These are phyloP conservation scores for Lophius americanus DNA, from an alignment of 2,797 vertebrate species.

Conservation along the genomic window DNA sequence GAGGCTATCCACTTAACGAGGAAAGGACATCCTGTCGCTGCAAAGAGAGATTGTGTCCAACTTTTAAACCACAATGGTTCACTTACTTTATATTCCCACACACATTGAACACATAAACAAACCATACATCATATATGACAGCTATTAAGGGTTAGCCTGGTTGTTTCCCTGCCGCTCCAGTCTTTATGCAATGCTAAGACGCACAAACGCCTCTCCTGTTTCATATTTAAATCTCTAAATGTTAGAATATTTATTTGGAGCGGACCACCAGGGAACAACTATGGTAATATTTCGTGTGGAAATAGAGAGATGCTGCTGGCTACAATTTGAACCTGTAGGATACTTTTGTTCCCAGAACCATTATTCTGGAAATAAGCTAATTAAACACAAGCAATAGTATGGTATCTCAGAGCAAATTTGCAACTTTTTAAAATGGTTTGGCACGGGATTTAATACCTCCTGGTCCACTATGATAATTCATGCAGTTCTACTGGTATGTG, in stretches of 20 bases:
- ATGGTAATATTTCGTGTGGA: not conserved
- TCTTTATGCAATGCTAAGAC: not conserved
- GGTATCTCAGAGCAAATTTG: slow-evolving; percentile 43
- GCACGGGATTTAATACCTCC: slow-evolving; percentile 59
- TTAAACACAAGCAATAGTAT: slow-evolving; percentile 63
- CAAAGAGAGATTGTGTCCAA: not conserved
- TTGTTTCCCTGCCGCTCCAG: not conserved
- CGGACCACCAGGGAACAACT: not conserved
- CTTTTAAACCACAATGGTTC: not conserved
- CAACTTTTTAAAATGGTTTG: slow-evolving; percentile 55
- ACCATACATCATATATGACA: not conserved
- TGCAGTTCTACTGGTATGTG: slow-evolving; percentile 46
- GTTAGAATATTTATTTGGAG: slow-evolving; percentile 4
- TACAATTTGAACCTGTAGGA: slow-evolving; percentile 54
- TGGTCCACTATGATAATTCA: slow-evolving; percentile 65
- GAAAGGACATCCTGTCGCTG: not conserved
- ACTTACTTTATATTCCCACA: not conserved
- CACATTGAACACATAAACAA: not conserved
- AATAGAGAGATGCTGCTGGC: slow-evolving; percentile 14
- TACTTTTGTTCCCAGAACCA: slow-evolving; percentile 64
- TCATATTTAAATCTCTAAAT: slow-evolving; percentile 25
- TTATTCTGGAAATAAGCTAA: slow-evolving; percentile 67
- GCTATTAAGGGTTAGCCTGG: not conserved
- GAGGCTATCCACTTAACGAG: not conserved
- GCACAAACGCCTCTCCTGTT: not conserved